Percentiles rank a stretch among this genome's conserved stretches.
Evolutionary conservation across 2,888 invertebrate genomes (phyloP).

Genomic region (Anthrax anthrax): DNA sequence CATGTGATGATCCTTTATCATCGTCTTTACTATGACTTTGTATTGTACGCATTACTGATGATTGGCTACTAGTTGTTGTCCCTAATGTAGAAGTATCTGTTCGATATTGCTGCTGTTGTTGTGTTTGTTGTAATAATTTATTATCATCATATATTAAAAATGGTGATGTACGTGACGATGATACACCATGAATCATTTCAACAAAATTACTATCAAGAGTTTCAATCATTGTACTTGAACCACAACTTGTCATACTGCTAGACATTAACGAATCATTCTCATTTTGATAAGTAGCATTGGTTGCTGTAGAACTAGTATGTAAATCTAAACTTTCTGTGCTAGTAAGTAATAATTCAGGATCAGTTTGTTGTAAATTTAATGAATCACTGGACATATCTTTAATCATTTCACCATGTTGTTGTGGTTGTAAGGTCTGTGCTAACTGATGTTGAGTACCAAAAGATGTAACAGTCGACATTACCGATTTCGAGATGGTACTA

Average conservation of each 20-base stretch:
- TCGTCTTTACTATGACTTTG: neutral
- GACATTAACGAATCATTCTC: constrained; percentile 77
- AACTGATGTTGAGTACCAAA: constrained; percentile 3
- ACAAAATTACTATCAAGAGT: constrained; percentile 39
- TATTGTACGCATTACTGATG: neutral
- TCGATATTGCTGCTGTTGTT: neutral
- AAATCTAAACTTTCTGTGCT: constrained; percentile 62
- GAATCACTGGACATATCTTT: constrained; percentile 33
- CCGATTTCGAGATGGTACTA: neutral
- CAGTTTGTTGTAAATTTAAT: constrained; percentile 31
- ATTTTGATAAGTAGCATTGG: constrained; percentile 69
- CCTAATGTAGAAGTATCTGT: neutral
- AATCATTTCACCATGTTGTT: constrained; percentile 15
- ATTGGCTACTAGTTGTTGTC: neutral
- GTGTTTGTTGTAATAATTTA: neutral
- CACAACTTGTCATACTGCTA: constrained; percentile 68
- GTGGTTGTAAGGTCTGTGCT: constrained; percentile 2
- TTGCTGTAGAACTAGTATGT: constrained; percentile 63
- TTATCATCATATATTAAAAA: neutral
- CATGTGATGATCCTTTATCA: neutral
- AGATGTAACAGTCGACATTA: constrained; percentile 3
- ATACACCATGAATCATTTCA: constrained; percentile 8
- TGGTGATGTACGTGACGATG: neutral
- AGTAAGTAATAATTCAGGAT: constrained; percentile 44
- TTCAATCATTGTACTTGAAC: constrained; percentile 73